Conservation (phyloP, 2,113 vertebrate genomes). For the Egretta garzetta region DNA sequence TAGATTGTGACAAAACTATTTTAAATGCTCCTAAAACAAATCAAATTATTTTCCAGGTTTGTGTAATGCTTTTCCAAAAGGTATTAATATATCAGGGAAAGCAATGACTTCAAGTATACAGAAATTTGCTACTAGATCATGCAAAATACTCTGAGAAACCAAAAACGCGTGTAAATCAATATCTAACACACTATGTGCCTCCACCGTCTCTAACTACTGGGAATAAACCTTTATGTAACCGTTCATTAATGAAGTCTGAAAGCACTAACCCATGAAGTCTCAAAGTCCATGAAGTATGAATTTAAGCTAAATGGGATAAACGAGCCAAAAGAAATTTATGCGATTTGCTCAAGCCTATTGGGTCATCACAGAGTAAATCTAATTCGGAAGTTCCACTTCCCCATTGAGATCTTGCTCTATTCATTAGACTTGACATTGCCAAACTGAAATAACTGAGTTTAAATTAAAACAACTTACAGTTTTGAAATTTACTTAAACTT, state of each 20-base stretch:
- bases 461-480: background rate
- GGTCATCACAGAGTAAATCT: background rate
- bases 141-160: background rate
- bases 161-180: rapidly evolving
- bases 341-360: background rate
- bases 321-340: background rate
- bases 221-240: background rate
- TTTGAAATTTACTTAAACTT: background rate
- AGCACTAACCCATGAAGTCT: background rate
- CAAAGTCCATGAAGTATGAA: background rate
- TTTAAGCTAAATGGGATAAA: background rate
- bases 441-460: background rate
- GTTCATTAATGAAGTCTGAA: background rate
- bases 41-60: background rate
- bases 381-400: background rate
- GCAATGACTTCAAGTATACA: background rate
- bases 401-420: background rate
- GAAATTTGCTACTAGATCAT: background rate
- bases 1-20: background rate
- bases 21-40: background rate
- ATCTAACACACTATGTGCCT: background rate
- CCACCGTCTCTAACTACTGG: background rate
- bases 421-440: background rate
- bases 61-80: background rate
- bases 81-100: background rate